Evolutionary conservation across 2,888 invertebrate genomes (phyloP).

Genomic region (Drosophila infuscata): DNA sequence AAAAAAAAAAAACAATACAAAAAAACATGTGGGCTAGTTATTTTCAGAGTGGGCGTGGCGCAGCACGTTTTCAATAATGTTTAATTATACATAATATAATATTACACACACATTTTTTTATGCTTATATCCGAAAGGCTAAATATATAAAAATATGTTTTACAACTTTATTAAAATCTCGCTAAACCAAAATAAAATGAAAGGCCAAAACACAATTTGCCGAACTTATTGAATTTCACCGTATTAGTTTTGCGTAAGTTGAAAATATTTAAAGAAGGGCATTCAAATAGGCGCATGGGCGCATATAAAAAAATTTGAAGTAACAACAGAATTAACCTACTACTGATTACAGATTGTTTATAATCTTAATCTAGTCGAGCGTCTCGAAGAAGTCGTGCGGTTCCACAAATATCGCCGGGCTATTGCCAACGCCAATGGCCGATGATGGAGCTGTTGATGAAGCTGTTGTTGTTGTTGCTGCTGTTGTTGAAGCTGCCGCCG

Average conservation of each 20-base stretch:
- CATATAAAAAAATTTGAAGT: constrained; percentile 52
- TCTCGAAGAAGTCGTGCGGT: constrained; percentile 72
- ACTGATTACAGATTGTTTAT: constrained; percentile 46
- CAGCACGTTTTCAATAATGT: constrained; percentile 39
- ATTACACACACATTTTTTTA: constrained; percentile 51
- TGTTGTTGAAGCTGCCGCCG: constrained; percentile 20
- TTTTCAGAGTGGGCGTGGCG: constrained; percentile 35
- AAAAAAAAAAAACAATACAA: constrained; percentile 40
- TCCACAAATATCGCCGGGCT: constrained; percentile 64
- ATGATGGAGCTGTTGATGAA: constrained; percentile 41
- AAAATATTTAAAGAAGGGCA: constrained; percentile 42
- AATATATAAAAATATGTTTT: constrained; percentile 59
- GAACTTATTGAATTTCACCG: constrained; percentile 12
- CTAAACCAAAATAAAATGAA: constrained; percentile 35
- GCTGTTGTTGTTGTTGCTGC: constrained; percentile 40
- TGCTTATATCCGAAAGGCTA: constrained; percentile 51
- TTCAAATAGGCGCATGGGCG: constrained; percentile 44
- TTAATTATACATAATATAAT: constrained; percentile 54
- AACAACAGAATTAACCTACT: constrained; percentile 76
- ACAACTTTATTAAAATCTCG: constrained; percentile 61
- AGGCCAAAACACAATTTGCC: constrained; percentile 20
- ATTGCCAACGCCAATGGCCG: constrained; percentile 42
- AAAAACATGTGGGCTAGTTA: constrained; percentile 30
- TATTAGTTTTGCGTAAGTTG: constrained; percentile 22
- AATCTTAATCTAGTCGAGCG: constrained; percentile 70